Conservation (phyloP, 1,140 invertebrate genomes). For the Aphidius gifuensis region DNA sequence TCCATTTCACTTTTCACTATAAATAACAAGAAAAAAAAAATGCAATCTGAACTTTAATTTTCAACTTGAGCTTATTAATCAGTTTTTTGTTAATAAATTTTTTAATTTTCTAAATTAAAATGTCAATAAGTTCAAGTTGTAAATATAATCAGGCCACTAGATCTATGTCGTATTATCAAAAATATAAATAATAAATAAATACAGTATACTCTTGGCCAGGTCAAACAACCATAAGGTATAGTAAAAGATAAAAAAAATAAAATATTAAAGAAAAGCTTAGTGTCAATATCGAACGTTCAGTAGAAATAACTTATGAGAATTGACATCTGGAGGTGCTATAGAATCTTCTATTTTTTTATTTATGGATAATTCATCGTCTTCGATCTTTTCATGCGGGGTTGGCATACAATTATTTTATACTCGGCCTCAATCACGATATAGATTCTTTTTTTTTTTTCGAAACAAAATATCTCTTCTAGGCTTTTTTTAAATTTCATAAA, state of each 20-base stretch:
- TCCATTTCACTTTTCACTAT: too few species aligned
- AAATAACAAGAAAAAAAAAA: too few species aligned
- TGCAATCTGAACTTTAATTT: too few species aligned
- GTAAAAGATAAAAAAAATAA: background rate
- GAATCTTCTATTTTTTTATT: constrained; percentile 35
- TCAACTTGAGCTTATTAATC: too few species aligned
- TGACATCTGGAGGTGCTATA: constrained; percentile 47
- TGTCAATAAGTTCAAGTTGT: background rate
- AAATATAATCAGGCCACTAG: background rate
- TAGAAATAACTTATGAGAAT: constrained; percentile 32
- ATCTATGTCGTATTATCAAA: background rate
- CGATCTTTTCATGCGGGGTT: constrained; percentile 37
- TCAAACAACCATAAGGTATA: background rate
- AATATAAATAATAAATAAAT: constrained; percentile 7
- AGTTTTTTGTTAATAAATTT: too few species aligned
- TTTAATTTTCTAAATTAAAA: too few species aligned
- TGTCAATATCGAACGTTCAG: constrained; percentile 15
- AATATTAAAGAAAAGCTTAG: constrained; percentile 3
- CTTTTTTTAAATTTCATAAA: too few species aligned
- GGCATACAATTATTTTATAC: constrained; percentile 10
- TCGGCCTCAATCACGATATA: background rate
- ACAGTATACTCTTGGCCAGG: background rate
- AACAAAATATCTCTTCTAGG: too few species aligned
- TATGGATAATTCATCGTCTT: constrained; percentile 53
- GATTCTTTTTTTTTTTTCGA: background rate